Evolutionary conservation across 2,797 vertebrate genomes (phyloP).

Genomic region (Peromyscus nudipes): DNA sequence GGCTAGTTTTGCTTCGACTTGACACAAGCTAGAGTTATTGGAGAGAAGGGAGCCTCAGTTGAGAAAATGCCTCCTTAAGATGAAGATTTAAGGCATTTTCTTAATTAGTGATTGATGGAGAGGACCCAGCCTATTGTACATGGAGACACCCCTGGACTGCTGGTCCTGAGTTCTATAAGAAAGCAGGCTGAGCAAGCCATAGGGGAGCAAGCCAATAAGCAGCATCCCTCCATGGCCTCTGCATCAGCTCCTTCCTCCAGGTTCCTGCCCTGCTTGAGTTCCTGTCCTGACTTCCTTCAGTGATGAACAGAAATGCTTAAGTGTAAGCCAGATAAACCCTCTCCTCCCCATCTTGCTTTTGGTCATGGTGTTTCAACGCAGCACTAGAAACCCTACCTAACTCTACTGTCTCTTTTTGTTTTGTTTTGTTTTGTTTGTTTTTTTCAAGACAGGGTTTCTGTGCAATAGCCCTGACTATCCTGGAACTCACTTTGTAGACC

Average conservation of each 20-base stretch:
- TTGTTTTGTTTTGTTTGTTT: too few species aligned
- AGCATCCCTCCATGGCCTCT: not conserved
- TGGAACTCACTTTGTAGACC: too few species aligned
- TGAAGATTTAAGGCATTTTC: not conserved
- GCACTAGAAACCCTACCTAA: not conserved
- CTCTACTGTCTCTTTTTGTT: too few species aligned
- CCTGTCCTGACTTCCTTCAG: not conserved
- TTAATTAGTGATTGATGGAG: not conserved
- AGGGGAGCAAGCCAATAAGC: not conserved
- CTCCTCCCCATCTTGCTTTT: not conserved
- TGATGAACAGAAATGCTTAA: not conserved
- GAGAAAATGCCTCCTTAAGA: not conserved
- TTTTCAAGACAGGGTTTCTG: too few species aligned
- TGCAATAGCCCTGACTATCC: too few species aligned
- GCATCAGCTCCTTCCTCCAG: not conserved
- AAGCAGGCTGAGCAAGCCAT: not conserved
- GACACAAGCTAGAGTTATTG: not conserved
- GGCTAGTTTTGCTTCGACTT: not conserved
- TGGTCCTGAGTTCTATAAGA: not conserved
- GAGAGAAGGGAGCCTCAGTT: not conserved
- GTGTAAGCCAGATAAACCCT: not conserved
- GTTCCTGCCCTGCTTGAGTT: not conserved
- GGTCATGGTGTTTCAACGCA: not conserved
- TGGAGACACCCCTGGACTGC: not conserved
- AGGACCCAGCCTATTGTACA: not conserved